Evolutionary conservation across 2,797 vertebrate genomes (phyloP), one percentile per base, ranked within the genome.

Genomic region (Microctenopoma steveboyesi): DNA sequence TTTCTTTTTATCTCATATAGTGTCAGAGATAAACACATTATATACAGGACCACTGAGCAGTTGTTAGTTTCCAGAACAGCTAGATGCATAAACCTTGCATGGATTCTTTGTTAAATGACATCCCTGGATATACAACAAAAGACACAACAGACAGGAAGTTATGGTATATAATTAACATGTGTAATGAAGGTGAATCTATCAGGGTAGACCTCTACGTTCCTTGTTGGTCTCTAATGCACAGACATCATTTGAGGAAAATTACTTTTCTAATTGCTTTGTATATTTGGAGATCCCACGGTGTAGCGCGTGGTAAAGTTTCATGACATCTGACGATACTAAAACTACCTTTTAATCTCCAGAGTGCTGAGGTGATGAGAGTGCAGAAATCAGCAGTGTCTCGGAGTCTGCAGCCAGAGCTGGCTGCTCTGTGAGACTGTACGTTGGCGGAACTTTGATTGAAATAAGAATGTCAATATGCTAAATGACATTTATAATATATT

Each of bases 181-280:
- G 10, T 57, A 72, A 64, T 66, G n/a, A 68, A 46, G 22, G 60
- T 69, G 51, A 60, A 63, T 65, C 30, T 49, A 55, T 70, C 30
- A 51, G 14, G 51, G 43, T 7, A 22, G 2, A 62, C 50, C 33
- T 48, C 7, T n/a, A 7, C 33, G 25, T 61, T 63, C n/a, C 22
- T 47, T 4, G n/a, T 73, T 53, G 18, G 40, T 64, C 54, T 48
- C 15, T 37, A 66, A 80, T 52, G 28, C 16, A 49, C 50, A 33
- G 27, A 55, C 45, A 33, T 22, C 7, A 60, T 66, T 74, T 46
- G 40, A 42, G 48, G 37, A 33, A 68, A 65, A 69, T 60, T 28
- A 16, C 63, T 68, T 69, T 68, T 48, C 11, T 55, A 77, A 72
- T 78, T 77, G 40, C 46, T 45, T 30, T 18, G 30, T 66, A 16